Evolutionary conservation across 1,140 invertebrate genomes (phyloP), one percentile per base, ranked within the genome.

Genomic region (Pseudoatta argentina): DNA sequence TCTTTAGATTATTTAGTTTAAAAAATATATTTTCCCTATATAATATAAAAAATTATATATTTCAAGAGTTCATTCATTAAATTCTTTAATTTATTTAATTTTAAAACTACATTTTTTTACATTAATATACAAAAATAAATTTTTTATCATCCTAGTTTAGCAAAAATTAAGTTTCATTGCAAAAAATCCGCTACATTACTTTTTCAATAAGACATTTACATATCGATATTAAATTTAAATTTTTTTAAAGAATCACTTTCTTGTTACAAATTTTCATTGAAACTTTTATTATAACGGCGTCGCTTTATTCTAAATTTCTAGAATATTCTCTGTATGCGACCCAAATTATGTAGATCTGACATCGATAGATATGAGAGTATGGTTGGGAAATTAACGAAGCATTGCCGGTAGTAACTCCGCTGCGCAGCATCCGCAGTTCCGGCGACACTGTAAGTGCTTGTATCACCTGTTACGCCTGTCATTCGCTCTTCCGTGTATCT

Each of bases 391-490:
- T 75, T 75, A 83, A 83, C 48, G 39, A 18, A 30, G 12, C 12
- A 53, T 16, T 18, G 16, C 7, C 51, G 57, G 5, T 61, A 79
- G 78, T 48, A 76, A 21, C 59, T n/a, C 5, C 44, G 66, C 10
- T 57, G 69, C 16, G 18, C 67, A 21, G 16, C 66, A 73, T 75
- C 55, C 55, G 86, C 67, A 64, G 59, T 87, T 87, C 88, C 81
- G 39, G 81, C 73, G 78, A 76, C 66, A 83, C 82, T 86, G 72
- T 78, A 69, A 30, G 53, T 48, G 76, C 76, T 86, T 72, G 66
- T 91, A 83, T 88, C 86, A 91, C 86, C 89, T 88, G 82, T 88
- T 90, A 90, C 87, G 67, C 77, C 67, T 78, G 89, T 90, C 88
- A 76, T 66, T 69, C 64, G 76, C 34, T 69, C 69, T 63, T 89